Conservation (phyloP, 2,888 invertebrate genomes). For the Galeruca laticollis region DNA sequence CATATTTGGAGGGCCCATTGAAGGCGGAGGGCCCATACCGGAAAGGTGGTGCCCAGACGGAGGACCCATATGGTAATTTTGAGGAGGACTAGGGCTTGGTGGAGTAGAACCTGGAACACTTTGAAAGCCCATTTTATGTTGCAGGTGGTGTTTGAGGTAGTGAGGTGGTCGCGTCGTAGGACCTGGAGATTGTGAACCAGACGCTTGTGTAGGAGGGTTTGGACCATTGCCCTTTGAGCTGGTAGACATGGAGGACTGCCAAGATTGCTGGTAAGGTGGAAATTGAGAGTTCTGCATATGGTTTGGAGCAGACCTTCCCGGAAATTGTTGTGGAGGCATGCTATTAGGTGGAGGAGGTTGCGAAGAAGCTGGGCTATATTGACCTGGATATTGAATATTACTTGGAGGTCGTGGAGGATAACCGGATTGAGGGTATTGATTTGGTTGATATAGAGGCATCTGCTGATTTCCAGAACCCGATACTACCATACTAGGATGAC, state of each 20-base stretch:
- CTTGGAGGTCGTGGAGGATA: constrained; percentile 66
- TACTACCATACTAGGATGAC: constrained; percentile 69
- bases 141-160: constrained; percentile 78
- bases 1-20: constrained; percentile 76
- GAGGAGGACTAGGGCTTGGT: constrained; percentile 73
- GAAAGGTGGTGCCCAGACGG: constrained; percentile 69
- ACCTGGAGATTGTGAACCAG: constrained; percentile 68
- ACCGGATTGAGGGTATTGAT: constrained; percentile 69
- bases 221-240: constrained; percentile 58
- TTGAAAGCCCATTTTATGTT: constrained; percentile 78
- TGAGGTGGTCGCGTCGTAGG: constrained; percentile 71
- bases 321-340: constrained; percentile 68
- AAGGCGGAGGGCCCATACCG: constrained; percentile 73
- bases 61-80: constrained; percentile 71
- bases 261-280: constrained; percentile 63
- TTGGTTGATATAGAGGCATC: constrained; percentile 71
- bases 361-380: constrained; percentile 70
- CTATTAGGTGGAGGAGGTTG: constrained; percentile 63
- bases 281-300: constrained; percentile 69
- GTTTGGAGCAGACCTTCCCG: constrained; percentile 70
- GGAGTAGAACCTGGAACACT: constrained; percentile 70
- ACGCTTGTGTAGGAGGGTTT: constrained; percentile 55
- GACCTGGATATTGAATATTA: constrained; percentile 62
- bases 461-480: constrained; percentile 64
- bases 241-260: constrained; percentile 56